Evolutionary conservation across 2,888 invertebrate species (phyloP).

Genomic region (Girardia tigrina): DNA sequence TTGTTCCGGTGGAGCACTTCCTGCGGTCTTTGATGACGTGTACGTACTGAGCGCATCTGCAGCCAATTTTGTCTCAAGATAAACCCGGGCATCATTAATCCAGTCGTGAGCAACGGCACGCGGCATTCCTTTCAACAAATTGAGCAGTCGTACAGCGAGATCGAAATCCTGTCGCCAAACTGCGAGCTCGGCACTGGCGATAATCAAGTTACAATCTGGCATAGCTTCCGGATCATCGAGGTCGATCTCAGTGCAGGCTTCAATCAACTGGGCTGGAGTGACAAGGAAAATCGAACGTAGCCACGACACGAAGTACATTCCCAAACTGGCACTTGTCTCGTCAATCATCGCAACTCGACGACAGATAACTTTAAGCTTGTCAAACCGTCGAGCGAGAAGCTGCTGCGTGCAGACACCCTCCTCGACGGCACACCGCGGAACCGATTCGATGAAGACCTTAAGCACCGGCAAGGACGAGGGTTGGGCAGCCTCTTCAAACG

Average conservation of each 20-base stretch:
- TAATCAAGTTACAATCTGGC: constrained; percentile 71
- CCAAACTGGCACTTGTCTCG: constrained; percentile 68
- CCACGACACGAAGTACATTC: constrained; percentile 67
- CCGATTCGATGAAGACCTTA: constrained; percentile 56
- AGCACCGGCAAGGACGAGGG: constrained; percentile 38
- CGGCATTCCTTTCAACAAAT: constrained; percentile 73
- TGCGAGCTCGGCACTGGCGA: constrained; percentile 70
- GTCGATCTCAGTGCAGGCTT: constrained; percentile 47
- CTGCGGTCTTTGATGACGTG: constrained; percentile 59
- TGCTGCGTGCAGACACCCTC: constrained; percentile 77
- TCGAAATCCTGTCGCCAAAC: constrained; percentile 73
- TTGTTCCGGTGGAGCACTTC: constrained; percentile 9
- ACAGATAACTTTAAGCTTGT: constrained; percentile 57
- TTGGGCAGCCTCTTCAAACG: background rate
- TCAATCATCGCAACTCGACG: constrained; percentile 72
- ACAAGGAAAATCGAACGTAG: constrained; percentile 66
- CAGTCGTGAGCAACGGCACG: constrained; percentile 68
- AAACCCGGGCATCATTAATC: constrained; percentile 67
- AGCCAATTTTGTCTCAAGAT: constrained; percentile 76
- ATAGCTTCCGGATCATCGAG: constrained; percentile 41
- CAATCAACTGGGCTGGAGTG: constrained; percentile 51
- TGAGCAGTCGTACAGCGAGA: constrained; percentile 68
- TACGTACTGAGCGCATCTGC: constrained; percentile 75
- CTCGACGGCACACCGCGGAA: constrained; percentile 63
- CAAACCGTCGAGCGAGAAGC: constrained; percentile 68